Evolutionary conservation across 2,797 vertebrate genomes (phyloP).

Genomic region (Neosilurus mollespiculum): DNA sequence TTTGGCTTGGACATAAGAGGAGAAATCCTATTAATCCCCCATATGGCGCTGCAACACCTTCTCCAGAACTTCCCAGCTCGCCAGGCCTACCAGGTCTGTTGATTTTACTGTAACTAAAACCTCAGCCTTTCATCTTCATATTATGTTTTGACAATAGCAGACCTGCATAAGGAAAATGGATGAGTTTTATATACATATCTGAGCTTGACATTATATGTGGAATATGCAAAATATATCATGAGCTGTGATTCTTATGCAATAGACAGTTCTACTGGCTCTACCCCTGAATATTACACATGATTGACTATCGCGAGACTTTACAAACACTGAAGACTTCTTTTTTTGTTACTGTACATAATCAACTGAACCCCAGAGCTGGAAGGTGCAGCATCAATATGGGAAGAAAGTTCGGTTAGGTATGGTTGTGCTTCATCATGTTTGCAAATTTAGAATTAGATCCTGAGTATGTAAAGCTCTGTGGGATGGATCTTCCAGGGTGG

Average conservation of each 20-base stretch:
- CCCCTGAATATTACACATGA: neutral
- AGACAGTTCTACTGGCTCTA: neutral
- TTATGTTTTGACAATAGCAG: conserved; percentile 41
- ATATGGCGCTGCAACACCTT: conserved; percentile 54
- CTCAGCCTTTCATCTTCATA: conserved; percentile 53
- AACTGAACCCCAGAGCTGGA: neutral
- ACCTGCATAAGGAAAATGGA: conserved; percentile 45
- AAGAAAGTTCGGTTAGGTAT: neutral
- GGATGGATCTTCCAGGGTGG: no score
- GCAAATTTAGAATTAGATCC: neutral
- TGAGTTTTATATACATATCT: conserved; percentile 29
- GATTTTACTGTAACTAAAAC: conserved; percentile 54
- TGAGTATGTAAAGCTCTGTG: no score
- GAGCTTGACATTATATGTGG: conserved; percentile 28
- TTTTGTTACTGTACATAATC: no score
- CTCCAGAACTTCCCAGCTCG: conserved; percentile 49
- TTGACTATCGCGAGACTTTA: neutral
- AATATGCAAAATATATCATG: conserved; percentile 39
- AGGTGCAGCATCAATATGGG: neutral
- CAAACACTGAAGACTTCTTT: neutral
- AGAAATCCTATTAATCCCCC: conserved; percentile 55
- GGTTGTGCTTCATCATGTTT: neutral
- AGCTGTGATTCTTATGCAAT: neutral
- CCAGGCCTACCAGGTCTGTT: conserved; percentile 43
- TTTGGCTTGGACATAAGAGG: conserved; percentile 56